A percentile compares a stretch with the other conserved stretches of the same genome.
phyloP scores from a whole-genome alignment of 2,113 vertebrate genomes.

The Fukomys damarensis region DNA sequence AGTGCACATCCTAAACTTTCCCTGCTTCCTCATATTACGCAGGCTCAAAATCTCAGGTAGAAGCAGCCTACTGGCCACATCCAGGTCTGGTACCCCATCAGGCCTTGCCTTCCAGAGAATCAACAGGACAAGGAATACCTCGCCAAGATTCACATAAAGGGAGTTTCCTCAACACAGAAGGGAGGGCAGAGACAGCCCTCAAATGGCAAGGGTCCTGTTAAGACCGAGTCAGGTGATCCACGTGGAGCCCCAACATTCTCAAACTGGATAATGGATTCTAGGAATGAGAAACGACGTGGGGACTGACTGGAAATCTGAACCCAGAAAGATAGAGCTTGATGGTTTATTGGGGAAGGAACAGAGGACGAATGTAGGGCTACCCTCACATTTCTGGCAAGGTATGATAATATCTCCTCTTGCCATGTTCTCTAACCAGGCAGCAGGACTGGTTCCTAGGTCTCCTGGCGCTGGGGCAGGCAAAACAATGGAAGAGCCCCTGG shows the following conservation, averaged over 20 bases:
- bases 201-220: not conserved
- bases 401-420: not conserved
- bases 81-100: not conserved
- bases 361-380: not conserved
- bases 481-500: not conserved
- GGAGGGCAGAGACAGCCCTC: not conserved
- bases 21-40: not conserved
- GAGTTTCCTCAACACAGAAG: not conserved
- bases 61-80: not conserved
- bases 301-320: not conserved
- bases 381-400: not conserved
- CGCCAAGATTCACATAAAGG: not conserved
- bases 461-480: not conserved
- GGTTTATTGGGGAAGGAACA: not conserved
- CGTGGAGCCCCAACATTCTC: not conserved
- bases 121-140: not conserved
- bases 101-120: not conserved
- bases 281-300: not conserved
- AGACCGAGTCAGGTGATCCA: not conserved
- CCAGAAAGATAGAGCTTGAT: not conserved
- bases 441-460: not conserved
- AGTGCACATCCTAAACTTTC: not conserved
- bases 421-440: not conserved
- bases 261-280: not conserved
- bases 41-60: not conserved